Evolutionary conservation across 2,113 vertebrate species (phyloP).

Genomic region (Istiophorus platypterus): DNA sequence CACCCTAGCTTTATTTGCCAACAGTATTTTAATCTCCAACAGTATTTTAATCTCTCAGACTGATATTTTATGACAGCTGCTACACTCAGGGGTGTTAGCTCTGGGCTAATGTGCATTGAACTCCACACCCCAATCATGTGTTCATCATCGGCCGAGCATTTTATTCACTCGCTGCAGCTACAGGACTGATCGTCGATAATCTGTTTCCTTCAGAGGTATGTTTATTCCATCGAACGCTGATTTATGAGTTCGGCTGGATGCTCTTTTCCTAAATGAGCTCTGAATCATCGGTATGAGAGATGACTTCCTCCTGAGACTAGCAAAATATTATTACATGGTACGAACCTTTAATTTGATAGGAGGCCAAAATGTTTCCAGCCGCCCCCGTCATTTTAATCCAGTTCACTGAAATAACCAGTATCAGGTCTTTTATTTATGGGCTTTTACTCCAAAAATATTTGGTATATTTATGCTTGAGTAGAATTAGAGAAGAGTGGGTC

Average conservation of each 20-base stretch:
- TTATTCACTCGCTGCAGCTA: constrained; percentile 50
- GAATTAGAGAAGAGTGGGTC: constrained; percentile 38
- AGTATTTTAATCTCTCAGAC: constrained; percentile 13
- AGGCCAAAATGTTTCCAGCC: constrained; percentile 76
- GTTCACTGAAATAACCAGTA: constrained; percentile 69
- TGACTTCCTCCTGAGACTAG: constrained; percentile 73
- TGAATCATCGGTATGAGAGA: constrained; percentile 77
- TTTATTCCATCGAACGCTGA: constrained; percentile 81
- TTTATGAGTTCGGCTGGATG: constrained; percentile 70
- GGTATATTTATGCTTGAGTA: constrained; percentile 42
- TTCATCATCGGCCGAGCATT: constrained; percentile 71
- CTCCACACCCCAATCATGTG: constrained; percentile 35
- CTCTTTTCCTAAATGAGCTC: constrained; percentile 69
- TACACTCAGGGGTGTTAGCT: constrained; percentile 33
- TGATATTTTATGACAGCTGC: neutral
- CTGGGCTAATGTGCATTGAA: constrained; percentile 17
- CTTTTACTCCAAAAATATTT: constrained; percentile 55
- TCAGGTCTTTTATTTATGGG: constrained; percentile 75
- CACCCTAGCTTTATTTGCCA: neutral
- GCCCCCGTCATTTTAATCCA: constrained; percentile 66
- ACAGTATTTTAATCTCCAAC: constrained; percentile 18
- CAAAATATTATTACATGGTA: constrained; percentile 77
- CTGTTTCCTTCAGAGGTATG: constrained; percentile 65
- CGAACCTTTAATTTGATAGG: constrained; percentile 79
- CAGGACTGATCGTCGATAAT: constrained; percentile 32